Base-by-base conservation (phyloP, 2,797 vertebrate species). In the Cuniculus paca region DNA sequence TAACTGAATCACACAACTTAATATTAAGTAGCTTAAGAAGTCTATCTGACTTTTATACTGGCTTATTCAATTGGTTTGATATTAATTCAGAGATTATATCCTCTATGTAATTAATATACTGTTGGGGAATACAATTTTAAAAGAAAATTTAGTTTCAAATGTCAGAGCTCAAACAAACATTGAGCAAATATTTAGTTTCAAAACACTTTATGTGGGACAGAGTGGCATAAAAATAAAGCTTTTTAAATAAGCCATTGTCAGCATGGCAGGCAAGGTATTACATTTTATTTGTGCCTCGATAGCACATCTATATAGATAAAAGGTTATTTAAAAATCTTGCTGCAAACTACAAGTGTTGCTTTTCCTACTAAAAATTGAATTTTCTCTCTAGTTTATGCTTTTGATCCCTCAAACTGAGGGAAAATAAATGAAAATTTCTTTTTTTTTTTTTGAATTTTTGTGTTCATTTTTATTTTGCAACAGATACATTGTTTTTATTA, bases 311-410 rank as follows among this genome's bases (percentile, higher is more conserved):
- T 97, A 94, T 82, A 97, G 48, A 95, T 97, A 96, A 98, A 98
- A 95, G 93, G 3, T 89, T 98, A 61, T 97, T 98, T 98, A 2
- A 97, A 98, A 98, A 97, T 68, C 90, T 97, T 93, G 5, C 81
- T 95, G 94, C 80, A 95, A 94, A 96, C 70, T 90, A 94, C 70
- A 97, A 70, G 54, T 98, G 96, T 98, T 79, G 68, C 28, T 98
- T 98, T 98, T 96, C 83, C 92, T 96, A 93, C 97, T 68, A 97
- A 97, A 98, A 97, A 93, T 90, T 97, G 22, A 85, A 97, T 96
- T 95, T 91, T 34, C 28, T 19, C 58, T 77, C 63, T 95, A 97
- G 86, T 96, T 98, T 98, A 31, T 96, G 90, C 94, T 77, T 89
- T 92, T 89, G 77, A 97, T 98, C n/a, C 42, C 92, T n/a, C 80